These are phyloP conservation scores for Drosophila kanekoi DNA, from an alignment of 2,888 invertebrate species.

Conservation along the genomic window DNA sequence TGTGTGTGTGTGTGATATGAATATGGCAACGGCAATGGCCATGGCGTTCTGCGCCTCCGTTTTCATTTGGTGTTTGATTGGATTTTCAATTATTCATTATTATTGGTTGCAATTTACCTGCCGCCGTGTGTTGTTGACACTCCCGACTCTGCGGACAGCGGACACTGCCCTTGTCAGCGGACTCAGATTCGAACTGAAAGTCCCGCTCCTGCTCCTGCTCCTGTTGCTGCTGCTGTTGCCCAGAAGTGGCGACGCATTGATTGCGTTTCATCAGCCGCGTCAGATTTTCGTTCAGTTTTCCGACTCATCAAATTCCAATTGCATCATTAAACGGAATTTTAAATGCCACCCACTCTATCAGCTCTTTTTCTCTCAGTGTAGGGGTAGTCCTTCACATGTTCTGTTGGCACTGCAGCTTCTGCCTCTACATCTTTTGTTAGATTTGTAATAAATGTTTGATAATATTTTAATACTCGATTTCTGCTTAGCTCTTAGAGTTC, in stretches of 20 bases:
- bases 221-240: constrained; percentile 1
- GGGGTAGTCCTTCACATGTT: constrained; percentile 23
- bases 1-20: constrained; percentile 38
- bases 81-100: constrained; percentile 85
- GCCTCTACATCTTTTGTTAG: neutral
- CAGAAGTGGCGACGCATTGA: constrained; percentile 66
- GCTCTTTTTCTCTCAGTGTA: constrained; percentile 27
- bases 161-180: neutral
- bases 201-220: constrained; percentile 5
- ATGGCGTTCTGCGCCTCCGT: constrained; percentile 60
- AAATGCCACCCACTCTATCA: constrained; percentile 55
- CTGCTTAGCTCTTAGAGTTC: neutral
- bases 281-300: constrained; percentile 64
- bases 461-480: neutral
- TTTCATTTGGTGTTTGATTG: constrained; percentile 85
- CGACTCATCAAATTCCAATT: constrained; percentile 80
- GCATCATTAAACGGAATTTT: constrained; percentile 83
- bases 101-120: constrained; percentile 84
- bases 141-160: neutral
- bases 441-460: neutral
- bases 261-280: constrained; percentile 60
- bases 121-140: constrained; percentile 29
- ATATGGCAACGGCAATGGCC: constrained; percentile 24
- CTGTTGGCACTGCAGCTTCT: neutral
- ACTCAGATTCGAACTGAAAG: constrained; percentile 5